phyloP scores from a whole-genome alignment of 1,140 invertebrate genomes.

The Aphelinus certus region DNA sequence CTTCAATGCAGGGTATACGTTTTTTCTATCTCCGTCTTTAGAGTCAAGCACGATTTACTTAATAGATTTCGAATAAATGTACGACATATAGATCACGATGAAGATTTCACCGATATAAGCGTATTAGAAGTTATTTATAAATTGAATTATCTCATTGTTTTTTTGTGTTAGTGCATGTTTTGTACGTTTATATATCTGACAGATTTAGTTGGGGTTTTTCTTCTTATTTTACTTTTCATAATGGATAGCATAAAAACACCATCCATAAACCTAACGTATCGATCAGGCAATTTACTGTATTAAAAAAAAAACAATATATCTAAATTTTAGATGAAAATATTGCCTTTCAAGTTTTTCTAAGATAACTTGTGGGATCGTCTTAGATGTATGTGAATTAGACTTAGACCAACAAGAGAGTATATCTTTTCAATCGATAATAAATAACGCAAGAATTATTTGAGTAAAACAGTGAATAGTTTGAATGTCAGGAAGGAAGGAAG shows the following conservation, averaged over 20 bases:
- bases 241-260: no score
- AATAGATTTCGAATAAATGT: background rate
- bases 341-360: conserved; percentile 4
- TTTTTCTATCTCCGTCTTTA: conserved; percentile 7
- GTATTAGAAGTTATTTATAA: conserved; percentile 1
- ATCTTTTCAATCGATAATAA: background rate
- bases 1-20: conserved; percentile 32
- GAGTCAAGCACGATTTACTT: conserved; percentile 22
- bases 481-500: no score
- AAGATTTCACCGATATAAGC: background rate
- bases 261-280: no score
- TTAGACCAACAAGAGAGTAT: conserved; percentile 7
- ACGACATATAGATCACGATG: background rate
- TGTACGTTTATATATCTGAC: conserved; percentile 17
- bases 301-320: no score
- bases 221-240: background rate
- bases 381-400: conserved; percentile 1
- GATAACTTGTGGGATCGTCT: conserved; percentile 10
- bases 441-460: conserved; percentile 11
- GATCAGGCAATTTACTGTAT: no score
- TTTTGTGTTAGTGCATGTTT: conserved; percentile 23
- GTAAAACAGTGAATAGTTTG: conserved; percentile 11
- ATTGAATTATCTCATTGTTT: background rate
- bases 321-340: background rate
- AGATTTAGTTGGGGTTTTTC: background rate